Evolutionary conservation across 2,888 invertebrate species (phyloP).

Genomic region (Campoplex capitator): DNA sequence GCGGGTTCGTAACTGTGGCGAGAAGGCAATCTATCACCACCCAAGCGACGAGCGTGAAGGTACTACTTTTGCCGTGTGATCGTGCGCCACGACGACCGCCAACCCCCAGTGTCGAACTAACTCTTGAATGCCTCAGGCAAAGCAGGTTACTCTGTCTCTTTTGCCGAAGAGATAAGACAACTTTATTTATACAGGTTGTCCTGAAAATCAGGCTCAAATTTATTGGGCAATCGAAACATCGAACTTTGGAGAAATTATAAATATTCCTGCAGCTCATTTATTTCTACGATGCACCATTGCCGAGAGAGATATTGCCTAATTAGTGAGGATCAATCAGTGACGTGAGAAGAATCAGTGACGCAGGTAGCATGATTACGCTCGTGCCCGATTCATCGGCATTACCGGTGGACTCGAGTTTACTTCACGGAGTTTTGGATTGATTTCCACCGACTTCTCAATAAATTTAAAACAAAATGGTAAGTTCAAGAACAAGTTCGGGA

Average conservation of each 20-base stretch:
- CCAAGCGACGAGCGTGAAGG: constrained; percentile 57
- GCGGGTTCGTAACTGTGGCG: constrained; percentile 70
- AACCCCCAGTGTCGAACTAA: constrained; percentile 16
- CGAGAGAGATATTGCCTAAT: background rate
- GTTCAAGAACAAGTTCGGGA: background rate
- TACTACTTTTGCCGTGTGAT: constrained; percentile 62
- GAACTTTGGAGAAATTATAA: background rate
- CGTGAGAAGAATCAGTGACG: background rate
- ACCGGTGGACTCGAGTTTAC: background rate
- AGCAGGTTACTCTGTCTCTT: constrained; percentile 57
- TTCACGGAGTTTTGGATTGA: background rate
- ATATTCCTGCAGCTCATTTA: background rate
- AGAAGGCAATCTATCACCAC: constrained; percentile 82
- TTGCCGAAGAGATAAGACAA: constrained; percentile 66
- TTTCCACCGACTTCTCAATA: background rate
- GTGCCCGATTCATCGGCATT: background rate
- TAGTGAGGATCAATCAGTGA: too few relatives aligned
- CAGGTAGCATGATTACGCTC: background rate
- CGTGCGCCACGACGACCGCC: constrained; percentile 36
- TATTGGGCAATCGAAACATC: background rate
- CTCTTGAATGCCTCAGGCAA: constrained; percentile 43
- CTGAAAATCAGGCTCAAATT: background rate
- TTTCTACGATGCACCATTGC: background rate
- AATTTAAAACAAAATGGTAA: background rate
- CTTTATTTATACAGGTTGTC: constrained; percentile 26